Evolutionary conservation across 1,140 invertebrate species (phyloP), one percentile per base, ranked within the genome.

Genomic region (Tetramorium simillimum): DNA sequence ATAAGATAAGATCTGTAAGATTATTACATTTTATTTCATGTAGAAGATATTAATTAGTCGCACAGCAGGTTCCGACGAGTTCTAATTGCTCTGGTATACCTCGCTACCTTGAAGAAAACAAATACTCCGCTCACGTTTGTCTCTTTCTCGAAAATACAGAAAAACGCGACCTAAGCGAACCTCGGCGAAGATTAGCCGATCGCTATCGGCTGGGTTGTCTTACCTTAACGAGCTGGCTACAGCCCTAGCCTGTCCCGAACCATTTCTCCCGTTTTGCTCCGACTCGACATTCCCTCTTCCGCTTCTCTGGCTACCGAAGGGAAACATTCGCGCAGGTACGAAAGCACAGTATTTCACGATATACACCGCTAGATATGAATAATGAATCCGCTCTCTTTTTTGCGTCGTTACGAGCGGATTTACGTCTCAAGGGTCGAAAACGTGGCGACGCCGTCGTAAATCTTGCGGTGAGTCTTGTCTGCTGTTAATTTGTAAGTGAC

Each of bases 171-270:
- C 75, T 69, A 65, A 81, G 69, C 53, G 75, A 89, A 93, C 67
- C 75, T 69, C 72, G 85, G 69, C 53, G 75, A 89, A 93, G 92
- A 93, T 93, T 92, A 93, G 90, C 89, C 90, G 92, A 92, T 93
- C 88, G 86, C 82, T 93, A 93, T 92, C 92, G 86, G 51, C 73
- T 85, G 62, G 86, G 88, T 88, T 91, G 89, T 92, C 88, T 92
- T 89, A 86, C 89, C 91, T 91, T 92, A 93, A 93, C 92, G 92
- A 92, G 90, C 85, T 85, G 85, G 69, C 90, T 90, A 85, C 76
- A 86, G 84, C 63, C 43, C 70, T 62, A 80, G 82, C 87, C 87
- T 89, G 85, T 84, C 84, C 86, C 78, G 77, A 89, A 82, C 73
- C 84, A 82, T 90, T 90, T 89, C 86, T 88, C 86, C 82, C 67